These are phyloP conservation scores for Platycheirus albimanus DNA, from an alignment of 2,888 invertebrate species.

Conservation along the genomic window DNA sequence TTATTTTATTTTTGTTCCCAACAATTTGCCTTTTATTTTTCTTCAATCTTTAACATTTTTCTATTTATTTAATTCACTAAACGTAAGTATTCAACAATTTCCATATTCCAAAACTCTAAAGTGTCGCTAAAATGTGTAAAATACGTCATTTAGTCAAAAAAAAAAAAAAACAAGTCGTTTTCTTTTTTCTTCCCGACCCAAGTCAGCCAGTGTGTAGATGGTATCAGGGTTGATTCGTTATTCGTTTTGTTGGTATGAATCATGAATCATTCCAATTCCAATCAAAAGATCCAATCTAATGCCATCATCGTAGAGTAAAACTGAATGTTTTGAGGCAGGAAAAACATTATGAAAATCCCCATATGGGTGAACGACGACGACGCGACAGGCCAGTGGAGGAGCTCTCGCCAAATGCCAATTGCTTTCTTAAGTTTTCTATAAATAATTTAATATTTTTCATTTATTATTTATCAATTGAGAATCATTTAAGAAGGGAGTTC, in stretches of 20 bases:
- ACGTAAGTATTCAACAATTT: constrained; percentile 45
- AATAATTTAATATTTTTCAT: constrained; percentile 54
- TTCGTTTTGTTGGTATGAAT: background rate
- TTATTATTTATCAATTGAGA: constrained; percentile 65
- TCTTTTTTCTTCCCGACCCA: constrained; percentile 19
- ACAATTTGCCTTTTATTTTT: constrained; percentile 43
- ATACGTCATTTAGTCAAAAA: background rate
- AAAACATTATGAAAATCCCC: constrained; percentile 27
- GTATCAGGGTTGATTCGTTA: constrained; percentile 24
- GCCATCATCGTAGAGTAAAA: constrained; percentile 32
- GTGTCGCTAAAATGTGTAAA: background rate
- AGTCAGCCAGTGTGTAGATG: no score
- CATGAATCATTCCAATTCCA: constrained; percentile 60
- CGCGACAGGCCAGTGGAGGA: background rate
- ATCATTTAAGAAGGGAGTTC: background rate
- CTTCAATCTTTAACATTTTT: constrained; percentile 18
- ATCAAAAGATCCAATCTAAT: constrained; percentile 35
- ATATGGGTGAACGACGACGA: constrained; percentile 29
- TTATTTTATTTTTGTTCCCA: constrained; percentile 34
- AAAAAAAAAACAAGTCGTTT: constrained; percentile 52
- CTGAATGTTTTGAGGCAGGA: background rate
- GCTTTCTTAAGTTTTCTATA: constrained; percentile 53
- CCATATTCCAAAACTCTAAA: background rate
- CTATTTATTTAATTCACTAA: constrained; percentile 7
- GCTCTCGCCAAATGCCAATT: no score